Conservation (phyloP, 2,113 vertebrate genomes). For the Zapornia atra region DNA sequence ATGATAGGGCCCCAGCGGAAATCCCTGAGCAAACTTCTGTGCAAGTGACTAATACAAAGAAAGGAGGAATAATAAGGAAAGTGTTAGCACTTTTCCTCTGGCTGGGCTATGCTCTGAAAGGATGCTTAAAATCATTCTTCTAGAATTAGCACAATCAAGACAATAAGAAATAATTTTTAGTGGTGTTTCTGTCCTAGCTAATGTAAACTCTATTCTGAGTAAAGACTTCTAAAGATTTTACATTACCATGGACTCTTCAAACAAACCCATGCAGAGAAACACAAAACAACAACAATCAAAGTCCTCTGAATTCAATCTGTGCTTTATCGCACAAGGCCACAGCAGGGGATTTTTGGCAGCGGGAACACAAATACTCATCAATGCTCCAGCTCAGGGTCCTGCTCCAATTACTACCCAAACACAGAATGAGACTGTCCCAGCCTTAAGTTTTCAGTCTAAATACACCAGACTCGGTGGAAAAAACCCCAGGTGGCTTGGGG, state of each 20-base stretch:
- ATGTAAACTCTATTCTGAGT: neutral
- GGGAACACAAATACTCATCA: constrained; percentile 22
- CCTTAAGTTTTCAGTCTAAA: constrained; percentile 3
- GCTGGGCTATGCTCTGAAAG: neutral
- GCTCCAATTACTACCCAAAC: constrained; percentile 1
- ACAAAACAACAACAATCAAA: constrained; percentile 13
- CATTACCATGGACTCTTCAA: neutral
- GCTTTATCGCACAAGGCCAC: neutral
- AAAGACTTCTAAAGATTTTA: constrained; percentile 18
- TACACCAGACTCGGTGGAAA: neutral
- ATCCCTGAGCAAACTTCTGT: neutral
- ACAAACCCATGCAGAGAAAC: constrained; percentile 13
- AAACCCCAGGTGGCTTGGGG: neutral
- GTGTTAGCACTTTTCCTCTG: neutral
- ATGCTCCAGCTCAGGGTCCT: neutral
- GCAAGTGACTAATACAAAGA: neutral
- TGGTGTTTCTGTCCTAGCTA: neutral
- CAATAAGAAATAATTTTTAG: neutral
- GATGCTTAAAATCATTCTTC: neutral
- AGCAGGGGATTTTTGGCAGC: constrained; percentile 36
- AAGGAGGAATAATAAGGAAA: neutral
- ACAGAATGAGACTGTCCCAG: neutral
- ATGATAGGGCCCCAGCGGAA: neutral
- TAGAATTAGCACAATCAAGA: neutral
- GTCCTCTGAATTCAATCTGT: constrained; percentile 52